Conservation (phyloP, 2,797 vertebrate genomes). For the Sebastolobus altivelis region DNA sequence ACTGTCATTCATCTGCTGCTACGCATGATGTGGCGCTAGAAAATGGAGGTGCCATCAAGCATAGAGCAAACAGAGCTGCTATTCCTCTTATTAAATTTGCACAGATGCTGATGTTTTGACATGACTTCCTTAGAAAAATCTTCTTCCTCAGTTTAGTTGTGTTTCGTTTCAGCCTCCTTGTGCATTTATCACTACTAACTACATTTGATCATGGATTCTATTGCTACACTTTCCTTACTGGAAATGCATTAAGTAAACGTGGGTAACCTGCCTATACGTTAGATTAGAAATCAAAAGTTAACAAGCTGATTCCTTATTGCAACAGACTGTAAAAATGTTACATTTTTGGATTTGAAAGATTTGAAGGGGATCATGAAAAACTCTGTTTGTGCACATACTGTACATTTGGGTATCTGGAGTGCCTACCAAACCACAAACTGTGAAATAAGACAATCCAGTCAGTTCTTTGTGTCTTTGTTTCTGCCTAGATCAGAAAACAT, state of each 20-base stretch:
- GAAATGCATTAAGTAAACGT: neutral
- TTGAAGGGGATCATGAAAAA: neutral
- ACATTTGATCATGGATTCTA: neutral
- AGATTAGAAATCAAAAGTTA: neutral
- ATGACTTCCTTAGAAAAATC: neutral
- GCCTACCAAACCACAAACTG: neutral
- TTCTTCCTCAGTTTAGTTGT: neutral
- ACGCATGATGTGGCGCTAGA: constrained; percentile 23
- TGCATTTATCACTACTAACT: neutral
- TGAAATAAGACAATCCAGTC: too few relatives aligned
- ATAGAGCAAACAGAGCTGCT: constrained; percentile 8
- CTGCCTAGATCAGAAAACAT: too few relatives aligned
- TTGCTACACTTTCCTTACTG: neutral
- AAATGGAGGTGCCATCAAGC: constrained; percentile 28
- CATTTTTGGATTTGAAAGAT: neutral
- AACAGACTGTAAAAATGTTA: neutral
- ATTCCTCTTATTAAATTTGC: constrained; percentile 4
- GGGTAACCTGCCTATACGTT: neutral
- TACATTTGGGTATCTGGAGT: neutral
- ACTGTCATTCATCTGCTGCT: constrained; percentile 52
- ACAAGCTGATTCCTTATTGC: too few relatives aligned
- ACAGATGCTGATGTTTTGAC: constrained; percentile 5
- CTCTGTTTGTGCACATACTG: neutral
- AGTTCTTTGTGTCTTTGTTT: fast-evolving
- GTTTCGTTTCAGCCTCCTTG: neutral